Conservation (phyloP, 2,797 vertebrate genomes). For the Sciaenops ocellatus region DNA sequence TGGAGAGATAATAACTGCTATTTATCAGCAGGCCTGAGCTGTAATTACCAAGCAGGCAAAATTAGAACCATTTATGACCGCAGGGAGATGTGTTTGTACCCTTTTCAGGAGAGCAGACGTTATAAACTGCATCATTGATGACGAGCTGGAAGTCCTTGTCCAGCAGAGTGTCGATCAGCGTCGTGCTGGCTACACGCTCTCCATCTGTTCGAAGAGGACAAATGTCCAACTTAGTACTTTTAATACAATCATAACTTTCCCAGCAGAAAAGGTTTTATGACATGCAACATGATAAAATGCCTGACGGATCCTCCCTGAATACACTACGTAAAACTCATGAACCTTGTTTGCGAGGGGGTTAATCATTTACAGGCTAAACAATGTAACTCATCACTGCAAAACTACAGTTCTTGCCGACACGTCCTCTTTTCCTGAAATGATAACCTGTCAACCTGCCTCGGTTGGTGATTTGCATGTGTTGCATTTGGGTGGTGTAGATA, state of each 20-base stretch:
- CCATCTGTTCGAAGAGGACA: slow-evolving; percentile 85
- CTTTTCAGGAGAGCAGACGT: slow-evolving; percentile 81
- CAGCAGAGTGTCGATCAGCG: slow-evolving; percentile 88
- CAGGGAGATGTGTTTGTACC: slow-evolving; percentile 79
- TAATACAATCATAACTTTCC: not conserved
- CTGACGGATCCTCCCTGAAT: not conserved
- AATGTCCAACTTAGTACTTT: not conserved
- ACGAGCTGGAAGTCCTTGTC: slow-evolving; percentile 91
- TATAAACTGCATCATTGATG: slow-evolving; percentile 86
- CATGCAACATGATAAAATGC: not conserved
- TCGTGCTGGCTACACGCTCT: slow-evolving; percentile 83
- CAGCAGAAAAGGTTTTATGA: not conserved
- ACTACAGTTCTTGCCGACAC: not conserved
- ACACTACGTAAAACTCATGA: not conserved
- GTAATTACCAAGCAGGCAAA: not conserved
- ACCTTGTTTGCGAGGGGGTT: not conserved
- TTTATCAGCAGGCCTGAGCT: not conserved
- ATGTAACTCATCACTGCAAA: not conserved
- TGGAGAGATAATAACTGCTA: not conserved
- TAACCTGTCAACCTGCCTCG: not conserved
- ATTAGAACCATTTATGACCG: not conserved
- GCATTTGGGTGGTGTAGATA: not conserved
- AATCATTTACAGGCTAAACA: not conserved
- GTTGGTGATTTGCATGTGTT: not conserved
- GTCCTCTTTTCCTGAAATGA: not conserved